A percentile compares a stretch with the other conserved stretches of the same genome.
Conservation (phyloP, 2,113 vertebrate genomes). For the Sprattus sprattus region DNA sequence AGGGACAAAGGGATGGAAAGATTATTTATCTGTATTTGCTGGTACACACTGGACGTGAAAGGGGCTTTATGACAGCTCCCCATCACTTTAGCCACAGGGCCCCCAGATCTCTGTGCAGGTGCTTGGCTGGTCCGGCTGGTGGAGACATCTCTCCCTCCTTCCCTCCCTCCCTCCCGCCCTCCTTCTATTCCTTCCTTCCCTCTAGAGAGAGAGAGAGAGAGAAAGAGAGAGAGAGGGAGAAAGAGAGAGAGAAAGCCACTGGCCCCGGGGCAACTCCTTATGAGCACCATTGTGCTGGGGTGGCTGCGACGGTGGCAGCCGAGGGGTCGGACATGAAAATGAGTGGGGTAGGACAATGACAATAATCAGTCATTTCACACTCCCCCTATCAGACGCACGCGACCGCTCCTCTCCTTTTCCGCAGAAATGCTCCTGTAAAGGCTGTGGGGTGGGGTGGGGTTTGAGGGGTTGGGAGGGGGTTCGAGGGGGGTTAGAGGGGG, state of each 20-base stretch:
- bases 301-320: not conserved
- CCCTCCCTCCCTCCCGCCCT: not conserved
- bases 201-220: not conserved
- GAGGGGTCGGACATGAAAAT: constrained; percentile 12
- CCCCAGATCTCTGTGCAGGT: not conserved
- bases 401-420: not conserved
- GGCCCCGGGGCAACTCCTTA: constrained; percentile 37
- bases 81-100: constrained; percentile 8
- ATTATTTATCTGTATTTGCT: constrained; percentile 16
- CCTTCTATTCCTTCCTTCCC: not conserved
- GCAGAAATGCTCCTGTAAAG: not conserved
- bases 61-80: not conserved
- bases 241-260: not conserved
- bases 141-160: not conserved
- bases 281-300: constrained; percentile 31
- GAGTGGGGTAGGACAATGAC: constrained; percentile 4
- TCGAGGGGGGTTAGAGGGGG: too few relatives aligned
- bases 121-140: not conserved
- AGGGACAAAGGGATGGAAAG: not conserved
- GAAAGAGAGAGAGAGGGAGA: not conserved
- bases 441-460: not conserved
- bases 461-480: not conserved
- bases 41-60: not conserved
- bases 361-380: constrained; percentile 21
- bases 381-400: not conserved